Percentiles rank a stretch among this genome's conserved stretches.
These are phyloP conservation scores for Frankliniella fusca DNA, from an alignment of 2,888 invertebrate species.

Conservation along the genomic window DNA sequence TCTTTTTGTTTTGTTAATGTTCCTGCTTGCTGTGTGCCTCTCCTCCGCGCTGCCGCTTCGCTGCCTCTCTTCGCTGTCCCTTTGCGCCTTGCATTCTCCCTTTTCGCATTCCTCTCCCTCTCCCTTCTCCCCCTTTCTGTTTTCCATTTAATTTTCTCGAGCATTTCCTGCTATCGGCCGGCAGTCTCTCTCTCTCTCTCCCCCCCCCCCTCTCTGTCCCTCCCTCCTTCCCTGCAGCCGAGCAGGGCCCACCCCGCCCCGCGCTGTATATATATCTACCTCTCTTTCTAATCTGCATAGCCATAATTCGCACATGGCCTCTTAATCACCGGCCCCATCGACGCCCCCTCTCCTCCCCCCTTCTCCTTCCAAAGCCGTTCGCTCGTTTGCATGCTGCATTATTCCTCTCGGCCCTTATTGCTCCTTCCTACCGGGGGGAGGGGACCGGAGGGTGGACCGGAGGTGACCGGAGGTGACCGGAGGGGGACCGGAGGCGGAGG, in stretches of 20 bases:
- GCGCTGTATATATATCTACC: not conserved
- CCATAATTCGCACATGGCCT: conserved; percentile 1
- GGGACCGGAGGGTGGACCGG: not conserved
- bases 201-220: not conserved
- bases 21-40: not conserved
- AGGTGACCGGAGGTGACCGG: not conserved
- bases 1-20: conserved; percentile 21
- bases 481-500: not conserved
- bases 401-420: not conserved
- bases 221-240: not conserved
- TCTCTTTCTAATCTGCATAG: not conserved
- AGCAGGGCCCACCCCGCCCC: not conserved
- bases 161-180: conserved; percentile 17
- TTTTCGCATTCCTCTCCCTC: conserved; percentile 6
- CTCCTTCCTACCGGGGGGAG: not conserved
- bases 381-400: not conserved
- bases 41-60: not conserved
- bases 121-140: not conserved
- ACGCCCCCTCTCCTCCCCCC: not conserved
- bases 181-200: not conserved
- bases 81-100: not conserved
- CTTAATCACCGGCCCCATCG: not conserved
- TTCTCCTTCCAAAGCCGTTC: not conserved
- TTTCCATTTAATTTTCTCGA: conserved; percentile 3
- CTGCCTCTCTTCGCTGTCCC: not conserved